Evolutionary conservation across 2,113 vertebrate species (phyloP), one percentile per base, ranked within the genome.

Genomic region (Recurvirostra avosetta): DNA sequence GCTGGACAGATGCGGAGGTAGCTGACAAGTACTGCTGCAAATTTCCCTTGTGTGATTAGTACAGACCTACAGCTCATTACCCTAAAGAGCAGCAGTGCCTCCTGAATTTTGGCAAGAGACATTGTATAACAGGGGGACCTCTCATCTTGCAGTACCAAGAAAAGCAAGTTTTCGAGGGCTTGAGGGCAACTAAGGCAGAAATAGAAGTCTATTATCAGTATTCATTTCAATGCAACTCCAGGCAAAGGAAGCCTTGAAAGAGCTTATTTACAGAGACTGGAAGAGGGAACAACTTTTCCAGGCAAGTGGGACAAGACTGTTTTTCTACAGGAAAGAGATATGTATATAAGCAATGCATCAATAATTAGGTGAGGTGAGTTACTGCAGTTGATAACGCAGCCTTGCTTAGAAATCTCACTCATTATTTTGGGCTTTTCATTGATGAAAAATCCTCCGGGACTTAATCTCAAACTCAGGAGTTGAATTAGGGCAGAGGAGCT

Each of bases 141-240:
- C 73, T 93, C 67, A 75, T 81, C 34, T 77, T 81, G 73, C 30
- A 55, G 36, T 56, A 96, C 91, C 80, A 85, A 81, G 80, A 90
- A 87, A 94, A 96, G 61, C 87, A 91, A 74, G 80, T 87, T 93
- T 92, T 87, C 72, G 20, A 53, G 49, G n/a, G 73, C 81, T 78
- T 72, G 56, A 85, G 61, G 86, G 9, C 38, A 87, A 72, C 52
- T 62, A 78, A 67, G 43, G 38, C 61, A 95, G 73, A 91, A 96
- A 85, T 15, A 92, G 55, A 85, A 11, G 36, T 30, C 36, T 87
- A 76, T 65, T 81, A 94, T 72, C 53, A 89, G 52, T 78, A 49
- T 12, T 75, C 65, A 90, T 96, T 85, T 79, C 74, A 90, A 45
- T 92, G 49, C 56, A 75, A 93, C 81, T 95, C 62, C 30, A 82